A percentile compares a stretch with the other conserved stretches of the same genome.
These are phyloP conservation scores for Anisognathus igniventris DNA, from an alignment of 2,797 vertebrate genomes.

Conservation along the genomic window DNA sequence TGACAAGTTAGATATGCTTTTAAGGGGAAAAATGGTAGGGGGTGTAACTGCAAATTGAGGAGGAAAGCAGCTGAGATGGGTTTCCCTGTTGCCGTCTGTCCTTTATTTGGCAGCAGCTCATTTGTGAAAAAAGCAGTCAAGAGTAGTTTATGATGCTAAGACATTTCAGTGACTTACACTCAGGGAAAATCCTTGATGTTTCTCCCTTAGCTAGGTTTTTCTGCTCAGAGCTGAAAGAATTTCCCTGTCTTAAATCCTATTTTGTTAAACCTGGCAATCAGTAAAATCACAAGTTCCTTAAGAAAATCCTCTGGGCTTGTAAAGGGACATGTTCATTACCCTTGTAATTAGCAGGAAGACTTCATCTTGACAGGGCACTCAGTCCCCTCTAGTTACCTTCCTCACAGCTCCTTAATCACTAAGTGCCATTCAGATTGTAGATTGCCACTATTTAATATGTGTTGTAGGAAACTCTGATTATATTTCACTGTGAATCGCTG, in stretches of 20 bases:
- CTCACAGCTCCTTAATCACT: constrained; percentile 3
- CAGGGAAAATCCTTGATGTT: constrained; percentile 71
- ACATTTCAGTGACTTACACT: constrained; percentile 63
- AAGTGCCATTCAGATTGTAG: constrained; percentile 39
- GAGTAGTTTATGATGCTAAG: constrained; percentile 69
- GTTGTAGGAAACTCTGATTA: constrained; percentile 51
- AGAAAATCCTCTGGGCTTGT: constrained; percentile 52
- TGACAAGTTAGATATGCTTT: constrained; percentile 54
- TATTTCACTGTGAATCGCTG: constrained; percentile 32
- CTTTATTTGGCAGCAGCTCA: constrained; percentile 56
- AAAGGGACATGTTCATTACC: constrained; percentile 59
- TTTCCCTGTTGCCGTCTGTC: constrained; percentile 21
- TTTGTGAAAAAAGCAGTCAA: constrained; percentile 73
- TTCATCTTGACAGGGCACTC: constrained; percentile 32
- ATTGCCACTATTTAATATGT: constrained; percentile 34
- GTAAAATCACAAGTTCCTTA: constrained; percentile 63
- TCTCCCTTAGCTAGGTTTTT: constrained; percentile 72
- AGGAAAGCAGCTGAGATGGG: constrained; percentile 41
- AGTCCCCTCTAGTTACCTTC: background rate
- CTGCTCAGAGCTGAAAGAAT: constrained; percentile 65
- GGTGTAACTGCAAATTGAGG: constrained; percentile 49
- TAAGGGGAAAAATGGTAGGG: constrained; percentile 20
- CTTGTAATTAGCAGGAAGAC: constrained; percentile 46
- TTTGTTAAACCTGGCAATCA: constrained; percentile 66
- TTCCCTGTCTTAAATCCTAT: constrained; percentile 63